phyloP scores from a whole-genome alignment of 2,797 vertebrate genomes.

The Myotis planiceps region DNA sequence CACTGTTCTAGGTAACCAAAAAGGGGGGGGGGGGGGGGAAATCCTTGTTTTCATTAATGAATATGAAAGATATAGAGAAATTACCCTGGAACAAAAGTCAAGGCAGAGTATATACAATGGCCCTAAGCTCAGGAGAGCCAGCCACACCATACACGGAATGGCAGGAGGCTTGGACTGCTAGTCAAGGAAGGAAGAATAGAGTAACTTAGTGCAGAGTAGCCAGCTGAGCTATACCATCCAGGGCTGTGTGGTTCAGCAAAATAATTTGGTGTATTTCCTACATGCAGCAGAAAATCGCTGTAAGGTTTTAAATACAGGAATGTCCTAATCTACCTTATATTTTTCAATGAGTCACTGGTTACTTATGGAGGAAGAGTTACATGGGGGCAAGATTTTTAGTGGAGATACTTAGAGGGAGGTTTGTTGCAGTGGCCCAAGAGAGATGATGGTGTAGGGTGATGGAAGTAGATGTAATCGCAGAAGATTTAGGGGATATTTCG shows the following conservation, averaged over 20 bases:
- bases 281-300: neutral
- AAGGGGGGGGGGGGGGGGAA: neutral
- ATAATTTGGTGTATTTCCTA: neutral
- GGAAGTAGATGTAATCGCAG: neutral
- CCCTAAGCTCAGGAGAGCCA: neutral
- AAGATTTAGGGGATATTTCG: neutral
- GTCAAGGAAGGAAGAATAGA: neutral
- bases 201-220: neutral
- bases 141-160: neutral
- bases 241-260: neutral
- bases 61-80: neutral
- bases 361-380: neutral
- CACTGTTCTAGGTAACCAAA: neutral
- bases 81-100: neutral
- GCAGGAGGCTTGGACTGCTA: neutral
- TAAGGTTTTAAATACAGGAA: neutral
- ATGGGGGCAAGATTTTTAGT: neutral
- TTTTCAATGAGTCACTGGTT: neutral
- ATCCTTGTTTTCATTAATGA: neutral
- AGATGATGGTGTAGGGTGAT: neutral
- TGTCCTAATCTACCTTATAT: neutral
- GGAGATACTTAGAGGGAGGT: neutral
- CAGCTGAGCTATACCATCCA: neutral
- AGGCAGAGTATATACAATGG: neutral
- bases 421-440: neutral